Evolutionary conservation across 1,140 invertebrate species (phyloP).

Genomic region (Philopotamus ludificatus): DNA sequence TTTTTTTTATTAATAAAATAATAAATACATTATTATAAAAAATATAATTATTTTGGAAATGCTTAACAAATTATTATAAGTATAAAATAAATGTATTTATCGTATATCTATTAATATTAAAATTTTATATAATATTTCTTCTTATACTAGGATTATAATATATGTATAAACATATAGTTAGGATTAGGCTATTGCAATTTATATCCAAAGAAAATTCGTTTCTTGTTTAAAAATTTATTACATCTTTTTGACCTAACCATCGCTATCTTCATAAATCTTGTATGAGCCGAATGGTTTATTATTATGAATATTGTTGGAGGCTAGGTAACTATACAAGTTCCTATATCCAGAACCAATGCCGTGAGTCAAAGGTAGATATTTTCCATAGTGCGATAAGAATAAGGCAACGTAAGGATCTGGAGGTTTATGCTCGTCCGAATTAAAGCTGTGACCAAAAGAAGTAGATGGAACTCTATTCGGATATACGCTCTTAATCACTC

Average conservation of each 20-base stretch:
- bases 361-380: conserved; percentile 53
- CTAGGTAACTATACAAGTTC: conserved; percentile 60
- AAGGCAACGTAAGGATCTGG: conserved; percentile 59
- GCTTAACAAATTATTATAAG: too few species aligned
- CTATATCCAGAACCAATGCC: conserved; percentile 48
- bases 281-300: conserved; percentile 63
- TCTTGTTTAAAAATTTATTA: too few species aligned
- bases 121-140: too few species aligned
- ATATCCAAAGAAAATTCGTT: too few species aligned
- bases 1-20: too few species aligned
- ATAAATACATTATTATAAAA: too few species aligned
- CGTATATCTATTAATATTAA: too few species aligned
- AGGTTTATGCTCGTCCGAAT: conserved; percentile 57
- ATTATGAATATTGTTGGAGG: conserved; percentile 64
- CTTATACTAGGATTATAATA: too few species aligned
- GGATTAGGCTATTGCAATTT: too few species aligned
- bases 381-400: conserved; percentile 62
- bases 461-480: background rate
- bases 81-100: too few species aligned
- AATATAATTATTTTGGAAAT: too few species aligned
- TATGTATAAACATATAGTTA: too few species aligned
- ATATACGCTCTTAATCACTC: conserved; percentile 25
- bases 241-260: conserved; percentile 22
- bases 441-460: conserved; percentile 45
- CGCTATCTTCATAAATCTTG: conserved; percentile 51